These are phyloP conservation scores for Biston betularia DNA, from an alignment of 2,888 invertebrate species.

Conservation along the genomic window DNA sequence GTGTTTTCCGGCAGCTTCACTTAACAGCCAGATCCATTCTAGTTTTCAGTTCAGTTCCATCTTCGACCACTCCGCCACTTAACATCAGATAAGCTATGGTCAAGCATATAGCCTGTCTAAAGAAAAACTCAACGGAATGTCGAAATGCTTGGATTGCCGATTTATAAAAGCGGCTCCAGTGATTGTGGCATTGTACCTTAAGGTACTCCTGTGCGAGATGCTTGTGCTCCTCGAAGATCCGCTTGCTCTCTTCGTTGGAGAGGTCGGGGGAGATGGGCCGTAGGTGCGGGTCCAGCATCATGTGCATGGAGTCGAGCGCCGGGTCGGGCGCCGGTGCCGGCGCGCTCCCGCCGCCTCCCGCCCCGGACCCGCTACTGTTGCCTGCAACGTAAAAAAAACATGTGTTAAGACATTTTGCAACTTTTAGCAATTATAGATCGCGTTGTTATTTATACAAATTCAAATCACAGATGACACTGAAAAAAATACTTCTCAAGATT, in stretches of 20 bases:
- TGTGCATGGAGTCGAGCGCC: conserved; percentile 89
- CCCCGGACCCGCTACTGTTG: conserved; percentile 77
- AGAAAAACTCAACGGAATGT: too few relatives aligned
- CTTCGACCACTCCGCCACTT: too few relatives aligned
- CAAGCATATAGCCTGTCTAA: too few relatives aligned
- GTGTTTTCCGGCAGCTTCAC: too few relatives aligned
- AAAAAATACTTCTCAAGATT: too few relatives aligned
- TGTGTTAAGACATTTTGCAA: background rate
- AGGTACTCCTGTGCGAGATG: conserved; percentile 95
- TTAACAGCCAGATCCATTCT: too few relatives aligned
- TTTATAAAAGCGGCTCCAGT: too few relatives aligned
- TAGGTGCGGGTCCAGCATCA: conserved; percentile 92
- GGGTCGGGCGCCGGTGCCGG: conserved; percentile 81
- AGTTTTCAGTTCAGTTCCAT: too few relatives aligned
- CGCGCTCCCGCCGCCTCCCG: conserved; percentile 58
- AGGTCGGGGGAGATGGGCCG: conserved; percentile 94
- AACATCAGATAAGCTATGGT: too few relatives aligned
- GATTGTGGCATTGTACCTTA: conserved; percentile 80
- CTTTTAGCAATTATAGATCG: background rate
- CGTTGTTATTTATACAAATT: too few relatives aligned
- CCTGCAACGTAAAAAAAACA: conserved; percentile 56
- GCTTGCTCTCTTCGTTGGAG: conserved; percentile 91
- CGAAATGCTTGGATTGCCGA: too few relatives aligned
- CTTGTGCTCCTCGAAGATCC: conserved; percentile 95
- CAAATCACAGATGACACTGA: too few relatives aligned